phyloP scores from a whole-genome alignment of 2,113 vertebrate species.

The Melanerpes aurifrons region DNA sequence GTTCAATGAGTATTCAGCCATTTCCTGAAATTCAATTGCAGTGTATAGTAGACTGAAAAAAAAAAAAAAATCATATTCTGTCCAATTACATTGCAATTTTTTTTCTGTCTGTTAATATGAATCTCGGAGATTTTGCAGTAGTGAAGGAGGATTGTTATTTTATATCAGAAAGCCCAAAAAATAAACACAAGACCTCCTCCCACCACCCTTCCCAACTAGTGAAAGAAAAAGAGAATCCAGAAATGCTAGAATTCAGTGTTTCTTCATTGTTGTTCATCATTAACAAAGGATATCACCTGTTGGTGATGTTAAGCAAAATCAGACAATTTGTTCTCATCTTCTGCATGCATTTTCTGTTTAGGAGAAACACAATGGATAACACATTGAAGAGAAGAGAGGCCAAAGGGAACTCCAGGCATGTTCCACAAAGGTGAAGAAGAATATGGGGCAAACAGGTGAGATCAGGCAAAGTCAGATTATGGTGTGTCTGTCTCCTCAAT shows the following conservation, averaged over 20 bases:
- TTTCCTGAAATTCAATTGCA: background rate
- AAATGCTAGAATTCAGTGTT: background rate
- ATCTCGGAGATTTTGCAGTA: background rate
- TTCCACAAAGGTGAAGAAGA: background rate
- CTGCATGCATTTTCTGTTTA: background rate
- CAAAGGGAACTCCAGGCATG: background rate
- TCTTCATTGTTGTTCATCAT: background rate
- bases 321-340: background rate
- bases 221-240: background rate
- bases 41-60: background rate
- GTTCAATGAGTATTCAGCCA: background rate
- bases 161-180: background rate
- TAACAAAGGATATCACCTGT: background rate
- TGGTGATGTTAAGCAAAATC: background rate
- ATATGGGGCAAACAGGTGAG: fast-evolving
- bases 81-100: background rate
- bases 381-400: background rate
- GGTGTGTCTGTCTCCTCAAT: background rate
- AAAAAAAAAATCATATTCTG: background rate
- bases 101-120: background rate
- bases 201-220: fast-evolving
- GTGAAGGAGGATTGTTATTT: background rate
- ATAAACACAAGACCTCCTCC: background rate
- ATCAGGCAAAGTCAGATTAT: background rate
- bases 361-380: background rate